A percentile compares a stretch with the other conserved stretches of the same genome.
These are phyloP conservation scores for Crotalus horridus DNA, from an alignment of 2,113 vertebrate species.

Conservation along the genomic window DNA sequence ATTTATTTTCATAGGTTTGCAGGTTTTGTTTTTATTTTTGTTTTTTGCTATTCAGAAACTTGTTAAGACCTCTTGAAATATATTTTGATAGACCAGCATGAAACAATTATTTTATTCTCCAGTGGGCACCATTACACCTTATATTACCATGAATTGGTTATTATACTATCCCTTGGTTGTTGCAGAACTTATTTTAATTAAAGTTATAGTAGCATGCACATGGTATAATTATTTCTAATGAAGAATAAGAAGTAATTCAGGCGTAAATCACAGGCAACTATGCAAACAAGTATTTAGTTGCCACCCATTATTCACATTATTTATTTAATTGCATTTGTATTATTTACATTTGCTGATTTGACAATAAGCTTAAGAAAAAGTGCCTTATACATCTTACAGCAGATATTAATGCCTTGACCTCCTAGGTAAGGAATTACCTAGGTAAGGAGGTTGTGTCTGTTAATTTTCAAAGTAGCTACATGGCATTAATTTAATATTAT, in stretches of 20 bases:
- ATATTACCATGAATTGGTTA: slow-evolving; percentile 43
- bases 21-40: too few species aligned
- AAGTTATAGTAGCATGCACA: slow-evolving; percentile 46
- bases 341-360: not conserved
- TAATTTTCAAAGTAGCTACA: not conserved
- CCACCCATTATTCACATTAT: not conserved
- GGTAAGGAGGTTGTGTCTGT: not conserved
- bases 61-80: not conserved
- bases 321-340: not conserved
- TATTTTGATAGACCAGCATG: slow-evolving; percentile 39
- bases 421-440: not conserved
- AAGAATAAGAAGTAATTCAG: slow-evolving; percentile 55
- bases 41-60: not conserved
- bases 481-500: not conserved
- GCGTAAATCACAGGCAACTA: slow-evolving; percentile 41
- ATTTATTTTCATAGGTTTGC: not conserved
- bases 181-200: slow-evolving; percentile 56
- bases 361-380: slow-evolving; percentile 12
- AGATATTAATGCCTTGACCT: not conserved
- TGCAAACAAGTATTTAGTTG: not conserved
- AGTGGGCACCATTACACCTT: slow-evolving; percentile 28
- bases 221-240: slow-evolving; percentile 58
- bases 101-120: slow-evolving; percentile 44
- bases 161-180: slow-evolving; percentile 52
- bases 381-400: not conserved